These are phyloP conservation scores for Streblospio benedicti DNA, from an alignment of 1,140 invertebrate genomes.

Conservation along the genomic window DNA sequence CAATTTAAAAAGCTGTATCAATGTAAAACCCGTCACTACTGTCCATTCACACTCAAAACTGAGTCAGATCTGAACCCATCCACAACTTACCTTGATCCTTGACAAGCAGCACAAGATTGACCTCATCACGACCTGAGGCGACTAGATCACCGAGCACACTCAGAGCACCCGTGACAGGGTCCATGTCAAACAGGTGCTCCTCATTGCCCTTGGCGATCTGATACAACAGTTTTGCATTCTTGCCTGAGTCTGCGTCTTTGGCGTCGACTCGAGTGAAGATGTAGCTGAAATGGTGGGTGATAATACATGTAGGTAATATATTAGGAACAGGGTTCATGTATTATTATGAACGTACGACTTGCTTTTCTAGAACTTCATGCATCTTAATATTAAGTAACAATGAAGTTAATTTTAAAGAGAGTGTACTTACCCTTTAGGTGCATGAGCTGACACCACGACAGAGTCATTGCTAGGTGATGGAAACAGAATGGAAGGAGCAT, in stretches of 20 bases:
- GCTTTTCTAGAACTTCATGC: no score
- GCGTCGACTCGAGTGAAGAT: conserved; percentile 5
- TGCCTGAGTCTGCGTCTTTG: conserved; percentile 11
- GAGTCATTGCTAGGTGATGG: conserved; percentile 10
- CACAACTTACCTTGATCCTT: neutral
- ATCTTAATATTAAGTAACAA: no score
- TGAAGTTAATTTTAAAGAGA: no score
- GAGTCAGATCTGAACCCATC: no score
- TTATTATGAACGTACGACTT: no score
- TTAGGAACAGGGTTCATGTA: no score
- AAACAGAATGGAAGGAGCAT: conserved; percentile 13
- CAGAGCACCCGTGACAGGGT: conserved; percentile 8
- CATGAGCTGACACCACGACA: conserved; percentile 1
- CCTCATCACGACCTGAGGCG: neutral
- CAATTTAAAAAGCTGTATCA: no score
- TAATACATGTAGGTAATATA: no score
- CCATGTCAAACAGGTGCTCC: conserved; percentile 5
- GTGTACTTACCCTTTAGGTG: neutral
- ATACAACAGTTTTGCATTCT: conserved; percentile 13
- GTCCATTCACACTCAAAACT: no score
- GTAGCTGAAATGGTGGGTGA: neutral
- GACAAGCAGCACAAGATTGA: neutral
- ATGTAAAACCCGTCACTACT: no score
- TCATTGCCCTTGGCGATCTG: conserved; percentile 9
- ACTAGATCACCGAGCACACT: conserved; percentile 1